A percentile compares a stretch with the other conserved stretches of the same genome.
Evolutionary conservation across 2,113 vertebrate species (phyloP).

Genomic region (Callorhinus ursinus): DNA sequence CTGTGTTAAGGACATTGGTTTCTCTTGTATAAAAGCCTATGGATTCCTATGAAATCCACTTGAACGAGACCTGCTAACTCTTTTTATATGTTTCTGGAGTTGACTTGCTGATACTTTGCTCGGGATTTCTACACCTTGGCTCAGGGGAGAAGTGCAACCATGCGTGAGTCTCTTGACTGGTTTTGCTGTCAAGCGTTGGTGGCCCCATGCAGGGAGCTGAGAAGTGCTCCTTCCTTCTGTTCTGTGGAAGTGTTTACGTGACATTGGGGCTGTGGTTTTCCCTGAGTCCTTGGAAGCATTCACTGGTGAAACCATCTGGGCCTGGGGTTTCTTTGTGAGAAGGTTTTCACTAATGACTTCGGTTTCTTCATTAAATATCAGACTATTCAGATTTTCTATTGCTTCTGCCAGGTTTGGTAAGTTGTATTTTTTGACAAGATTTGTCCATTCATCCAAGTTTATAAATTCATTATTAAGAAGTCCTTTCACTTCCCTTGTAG

Average conservation of each 20-base stretch:
- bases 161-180: neutral
- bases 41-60: too few species aligned
- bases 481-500: neutral
- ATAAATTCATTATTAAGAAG: neutral
- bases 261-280: neutral
- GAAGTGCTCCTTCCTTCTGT: neutral
- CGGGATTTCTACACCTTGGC: neutral
- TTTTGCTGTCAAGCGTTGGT: neutral
- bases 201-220: neutral
- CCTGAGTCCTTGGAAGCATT: neutral
- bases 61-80: rapidly evolving
- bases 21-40: too few species aligned
- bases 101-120: neutral
- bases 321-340: neutral
- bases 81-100: neutral
- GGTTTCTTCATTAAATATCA: neutral
- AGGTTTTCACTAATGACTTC: neutral
- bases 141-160: neutral
- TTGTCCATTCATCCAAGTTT: too few species aligned
- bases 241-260: neutral
- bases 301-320: neutral
- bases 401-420: neutral
- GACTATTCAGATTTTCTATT: neutral
- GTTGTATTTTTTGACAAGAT: neutral
- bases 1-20: neutral